Base-by-base conservation (phyloP, 2,888 invertebrate species). In the Athripsodes cinereus region DNA sequence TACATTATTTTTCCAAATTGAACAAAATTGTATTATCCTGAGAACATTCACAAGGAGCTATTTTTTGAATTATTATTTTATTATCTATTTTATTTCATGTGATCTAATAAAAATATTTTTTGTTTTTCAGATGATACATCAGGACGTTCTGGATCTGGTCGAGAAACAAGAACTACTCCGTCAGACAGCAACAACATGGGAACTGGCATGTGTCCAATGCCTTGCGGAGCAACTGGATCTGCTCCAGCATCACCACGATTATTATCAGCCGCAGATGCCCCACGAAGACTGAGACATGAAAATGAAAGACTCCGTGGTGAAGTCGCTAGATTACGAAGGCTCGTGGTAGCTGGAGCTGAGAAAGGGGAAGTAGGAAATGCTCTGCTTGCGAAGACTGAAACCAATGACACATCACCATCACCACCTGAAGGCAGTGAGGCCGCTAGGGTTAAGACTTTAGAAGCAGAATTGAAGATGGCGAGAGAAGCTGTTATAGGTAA, bases 391-490 rank as follows among this genome's bases (percentile, higher is more conserved):
- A 80, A 82, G 22, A 81, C 83, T 52, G 80, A 79, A n/a, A 78
- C 82, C 11, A 78, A 82, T 11, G 83, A 83, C 53, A 76, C 75
- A 16, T 74, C 72, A 34, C 70, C 72, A 19, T 72, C 77, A 75
- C 22, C 74, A 71, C 52, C 71, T 71, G 21, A 72, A 71, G 57
- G 76, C 79, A 57, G 68, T 64, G 68, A 70, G 69, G 59, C 69
- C 55, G 78, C 79, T n/a, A 68, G 84, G 69, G 68, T 84, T 66
- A 74, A 81, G 59, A 82, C 80, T 57, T 72, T 87, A 51, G 86
- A 88, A 68, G 84, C 85, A 67, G 89, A 90, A 68, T 77, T 91
- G 59, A 82, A 87, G 60, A 81, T 90, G 62, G 89, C 90, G 19
- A 86, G 88, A 71, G 91, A 92, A 74, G 89, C 90, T 50, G 79